A percentile compares a stretch with the other conserved stretches of the same genome.
Evolutionary conservation across 2,113 vertebrate genomes (phyloP).

Genomic region (Desmodus rotundus): DNA sequence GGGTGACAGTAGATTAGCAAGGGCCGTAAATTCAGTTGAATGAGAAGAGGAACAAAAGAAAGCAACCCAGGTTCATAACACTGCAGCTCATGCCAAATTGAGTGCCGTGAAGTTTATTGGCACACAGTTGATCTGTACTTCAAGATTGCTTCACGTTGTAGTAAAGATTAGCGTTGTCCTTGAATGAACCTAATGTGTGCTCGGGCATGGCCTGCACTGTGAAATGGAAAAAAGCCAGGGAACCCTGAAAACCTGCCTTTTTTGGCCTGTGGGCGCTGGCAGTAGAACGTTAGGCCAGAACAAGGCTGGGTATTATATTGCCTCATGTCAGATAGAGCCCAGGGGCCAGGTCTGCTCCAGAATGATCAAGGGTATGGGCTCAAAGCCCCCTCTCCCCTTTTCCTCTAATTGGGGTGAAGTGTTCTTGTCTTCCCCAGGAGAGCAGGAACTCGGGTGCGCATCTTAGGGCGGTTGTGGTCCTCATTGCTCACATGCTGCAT

Average conservation of each 20-base stretch:
- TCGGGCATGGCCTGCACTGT: not conserved
- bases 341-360: not conserved
- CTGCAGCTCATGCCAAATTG: accelerated
- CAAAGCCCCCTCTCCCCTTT: not conserved
- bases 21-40: not conserved
- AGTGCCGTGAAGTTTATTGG: not conserved
- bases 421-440: not conserved
- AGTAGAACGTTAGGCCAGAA: not conserved
- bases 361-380: not conserved
- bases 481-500: accelerated
- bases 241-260: not conserved
- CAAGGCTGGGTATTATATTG: not conserved
- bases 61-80: not conserved
- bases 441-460: not conserved
- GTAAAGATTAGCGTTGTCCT: constrained; percentile 44
- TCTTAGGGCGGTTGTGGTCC: not conserved
- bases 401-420: not conserved
- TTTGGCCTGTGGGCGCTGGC: not conserved
- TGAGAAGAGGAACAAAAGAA: not conserved
- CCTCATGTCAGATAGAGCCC: not conserved
- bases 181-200: not conserved
- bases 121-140: not conserved
- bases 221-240: not conserved
- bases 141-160: constrained; percentile 8
- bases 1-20: not conserved